Base-by-base conservation (phyloP, 2,797 vertebrate species). In the Arctocebus calabarensis region DNA sequence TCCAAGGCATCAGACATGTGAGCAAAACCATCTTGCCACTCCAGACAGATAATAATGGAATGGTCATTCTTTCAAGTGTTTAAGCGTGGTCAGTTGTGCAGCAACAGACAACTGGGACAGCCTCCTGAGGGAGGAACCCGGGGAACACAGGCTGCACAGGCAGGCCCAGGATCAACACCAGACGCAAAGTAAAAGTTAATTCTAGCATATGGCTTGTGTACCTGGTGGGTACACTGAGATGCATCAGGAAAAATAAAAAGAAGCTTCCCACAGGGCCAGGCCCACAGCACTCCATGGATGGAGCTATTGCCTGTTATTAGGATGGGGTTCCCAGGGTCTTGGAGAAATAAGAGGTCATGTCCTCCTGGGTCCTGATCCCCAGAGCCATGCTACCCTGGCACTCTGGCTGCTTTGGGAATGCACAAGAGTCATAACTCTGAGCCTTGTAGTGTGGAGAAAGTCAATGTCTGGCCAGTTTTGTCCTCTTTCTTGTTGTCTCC, bases 111-210 rank as follows among this genome's bases (percentile, higher is more conserved):
- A 62, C 3, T 22, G 59, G 45, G 34, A 43, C 12, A 61, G 13
- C 45, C 25, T 81, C 34, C 43, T 13, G 5, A 0, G 9, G 0
- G 34, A 34, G 29, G 25, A n/a, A 52, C 3, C 17, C 2, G 0
- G 19, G 62, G 84, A 90, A 88, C 1, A 3, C 27, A 48, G 59
- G 43, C 71, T 23, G 23, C 27, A 13, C 29, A 27, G 22, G 32
- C 25, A 81, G 57, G 55, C 8, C 52, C 75, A 59, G 37, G 27
- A 34, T 43, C 43, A 11, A 55, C 68, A 85, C 45, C 23, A 40
- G 55, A 91, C 61, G 45, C 9, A 37, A 19, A 48, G 89, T 9
- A 17, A 12, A 45, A 59, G 22, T 57, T 37, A 48, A 55, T 83
- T 90, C 64, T 59, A 52, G 7, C 37, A 7, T 5, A 62, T 32